A percentile compares a stretch with the other conserved stretches of the same genome.
Evolutionary conservation across 2,113 vertebrate species (phyloP).

Genomic region (Neogobius melanostomus): DNA sequence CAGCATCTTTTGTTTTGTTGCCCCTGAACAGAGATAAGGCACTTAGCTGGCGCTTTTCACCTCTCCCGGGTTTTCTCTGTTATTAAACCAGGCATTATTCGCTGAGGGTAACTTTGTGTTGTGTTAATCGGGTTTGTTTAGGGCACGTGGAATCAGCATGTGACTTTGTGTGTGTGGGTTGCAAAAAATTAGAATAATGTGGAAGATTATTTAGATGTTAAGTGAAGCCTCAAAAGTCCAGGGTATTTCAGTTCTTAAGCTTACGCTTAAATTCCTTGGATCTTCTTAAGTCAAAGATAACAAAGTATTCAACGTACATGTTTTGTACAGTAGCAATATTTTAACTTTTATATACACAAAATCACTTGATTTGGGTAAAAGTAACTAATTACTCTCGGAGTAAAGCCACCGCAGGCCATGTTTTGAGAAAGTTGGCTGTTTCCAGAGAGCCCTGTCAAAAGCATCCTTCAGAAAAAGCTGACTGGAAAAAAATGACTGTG

Average conservation of each 20-base stretch:
- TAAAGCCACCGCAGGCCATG: not conserved
- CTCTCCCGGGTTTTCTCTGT: conserved; percentile 44
- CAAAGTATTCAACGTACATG: no score
- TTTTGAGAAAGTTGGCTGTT: not conserved
- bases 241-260: not conserved
- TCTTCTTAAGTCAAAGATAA: no score
- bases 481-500: conserved; percentile 1
- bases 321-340: no score
- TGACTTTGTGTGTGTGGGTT: conserved; percentile 34
- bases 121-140: conserved; percentile 11
- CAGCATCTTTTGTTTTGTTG: conserved; percentile 45
- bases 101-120: conserved; percentile 14
- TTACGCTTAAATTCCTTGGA: no score
- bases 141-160: conserved; percentile 8
- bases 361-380: not conserved
- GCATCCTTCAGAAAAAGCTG: not conserved
- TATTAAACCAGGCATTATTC: conserved; percentile 28
- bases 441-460: not conserved
- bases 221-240: not conserved
- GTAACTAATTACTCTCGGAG: not conserved
- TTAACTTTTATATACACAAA: no score
- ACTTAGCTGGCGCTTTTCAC: conserved; percentile 46
- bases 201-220: not conserved
- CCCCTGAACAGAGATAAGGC: conserved; percentile 39
- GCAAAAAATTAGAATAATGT: conserved; percentile 17